Base-by-base conservation (phyloP, 2,797 vertebrate species). In the Onychomys arenicola region DNA sequence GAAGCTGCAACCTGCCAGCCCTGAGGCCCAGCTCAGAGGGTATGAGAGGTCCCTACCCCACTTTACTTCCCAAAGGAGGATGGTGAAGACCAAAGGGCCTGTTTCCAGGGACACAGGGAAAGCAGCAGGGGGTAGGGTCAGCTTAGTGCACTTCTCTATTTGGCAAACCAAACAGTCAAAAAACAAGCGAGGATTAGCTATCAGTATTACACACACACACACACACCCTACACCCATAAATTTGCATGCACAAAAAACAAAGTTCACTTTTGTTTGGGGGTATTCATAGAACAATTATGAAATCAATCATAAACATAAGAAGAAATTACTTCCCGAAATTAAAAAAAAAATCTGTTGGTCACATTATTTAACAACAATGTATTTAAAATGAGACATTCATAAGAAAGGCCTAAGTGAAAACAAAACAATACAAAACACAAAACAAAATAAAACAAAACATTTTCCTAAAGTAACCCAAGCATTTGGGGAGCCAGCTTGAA, bases 401-500 rank as follows among this genome's bases (percentile, higher is more conserved):
- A 96, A 95, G 89, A 94, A 95, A 95, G 87, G 75, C 90, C 92
- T 89, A 91, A 91, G 69, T 32, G 71, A 87, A 97, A 97, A 96
- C 95, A 97, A 97, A 97, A 96, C 93, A 97, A 94, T 52, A 93
- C 78, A 95, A 97, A 96, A 97, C 88, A 96, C 89, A 92, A 91
- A 94, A 96, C 71, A 85, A 92, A 94, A 89, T n/a, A 85, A 92
- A 95, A 86, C 71, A 96, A 92, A 97, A 96, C 93, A 94, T 97
- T 97, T 97, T 97, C 89, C 89, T 92, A 87, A 96, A 97, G 96
- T 82, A 92, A 96, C 73, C 90, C 84, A 91, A 97, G 96, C 97
- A 98, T 98, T 97, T 98, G 97, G 97, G 86, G 78, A 92, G 95
- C 75, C 97, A 97, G 96, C 96, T 97, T 97, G 97, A 87, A 93